phyloP scores from a whole-genome alignment of 1,140 invertebrate genomes.

The Drosophila tristis region DNA sequence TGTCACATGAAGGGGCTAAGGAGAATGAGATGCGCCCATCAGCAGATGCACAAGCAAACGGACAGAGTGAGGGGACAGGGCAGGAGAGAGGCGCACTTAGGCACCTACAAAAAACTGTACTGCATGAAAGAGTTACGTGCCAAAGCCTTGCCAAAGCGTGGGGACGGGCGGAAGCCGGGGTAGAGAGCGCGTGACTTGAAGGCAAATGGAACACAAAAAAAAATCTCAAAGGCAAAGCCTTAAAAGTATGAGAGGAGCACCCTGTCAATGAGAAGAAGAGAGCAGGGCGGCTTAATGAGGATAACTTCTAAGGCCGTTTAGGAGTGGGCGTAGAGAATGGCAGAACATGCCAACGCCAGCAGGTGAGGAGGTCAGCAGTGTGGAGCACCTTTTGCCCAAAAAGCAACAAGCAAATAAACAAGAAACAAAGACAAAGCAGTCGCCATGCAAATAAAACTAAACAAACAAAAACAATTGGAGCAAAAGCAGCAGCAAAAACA shows the following conservation, averaged over 20 bases:
- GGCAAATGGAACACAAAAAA: constrained; percentile 39
- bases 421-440: constrained; percentile 23
- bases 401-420: constrained; percentile 60
- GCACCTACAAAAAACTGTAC: constrained; percentile 24
- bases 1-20: constrained; percentile 33
- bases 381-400: constrained; percentile 46
- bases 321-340: not conserved
- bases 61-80: not conserved
- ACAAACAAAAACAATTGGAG: constrained; percentile 32
- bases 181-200: constrained; percentile 58
- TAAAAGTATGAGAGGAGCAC: not conserved
- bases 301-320: constrained; percentile 4
- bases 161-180: constrained; percentile 2
- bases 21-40: constrained; percentile 31
- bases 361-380: too few species aligned
- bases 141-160: constrained; percentile 31
- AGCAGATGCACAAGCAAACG: constrained; percentile 13
- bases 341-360: not conserved
- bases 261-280: constrained; percentile 12
- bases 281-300: constrained; percentile 38
- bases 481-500: not conserved
- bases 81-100: constrained; percentile 27
- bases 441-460: constrained; percentile 43
- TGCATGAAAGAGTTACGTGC: constrained; percentile 59
- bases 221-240: constrained; percentile 2